Percentiles rank a stretch among this genome's conserved stretches.
These are phyloP conservation scores for Trematomus loennbergii DNA, from an alignment of 2,113 vertebrate genomes.

Conservation along the genomic window DNA sequence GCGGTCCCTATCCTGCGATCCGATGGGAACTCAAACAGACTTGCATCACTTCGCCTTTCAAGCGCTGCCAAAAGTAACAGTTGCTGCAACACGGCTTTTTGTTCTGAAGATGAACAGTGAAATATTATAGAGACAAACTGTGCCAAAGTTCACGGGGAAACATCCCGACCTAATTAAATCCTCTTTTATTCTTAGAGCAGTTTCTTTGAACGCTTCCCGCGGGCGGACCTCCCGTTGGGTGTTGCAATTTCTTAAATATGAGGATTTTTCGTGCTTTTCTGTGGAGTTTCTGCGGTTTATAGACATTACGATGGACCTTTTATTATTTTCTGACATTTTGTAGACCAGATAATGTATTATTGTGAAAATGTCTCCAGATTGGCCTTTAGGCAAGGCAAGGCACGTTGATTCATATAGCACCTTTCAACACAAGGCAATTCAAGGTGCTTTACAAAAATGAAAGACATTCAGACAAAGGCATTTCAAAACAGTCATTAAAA, in stretches of 20 bases:
- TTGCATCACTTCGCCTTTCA: conserved; percentile 41
- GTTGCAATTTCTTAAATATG: background rate
- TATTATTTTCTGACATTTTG: too few relatives aligned
- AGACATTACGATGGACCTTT: too few relatives aligned
- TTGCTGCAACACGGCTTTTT: conserved; percentile 11
- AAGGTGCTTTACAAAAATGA: too few relatives aligned
- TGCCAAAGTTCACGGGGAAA: conserved; percentile 56
- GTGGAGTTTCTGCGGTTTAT: too few relatives aligned
- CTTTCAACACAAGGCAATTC: too few relatives aligned
- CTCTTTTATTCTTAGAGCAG: conserved; percentile 34
- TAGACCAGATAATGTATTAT: too few relatives aligned
- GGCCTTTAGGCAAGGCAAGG: too few relatives aligned
- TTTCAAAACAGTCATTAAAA: too few relatives aligned
- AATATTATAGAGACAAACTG: conserved; percentile 20
- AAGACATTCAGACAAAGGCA: too few relatives aligned
- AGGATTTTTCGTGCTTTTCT: too few relatives aligned
- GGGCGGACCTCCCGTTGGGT: conserved; percentile 35
- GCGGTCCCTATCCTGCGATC: background rate
- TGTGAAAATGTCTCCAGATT: too few relatives aligned
- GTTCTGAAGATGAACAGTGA: conserved; percentile 31
- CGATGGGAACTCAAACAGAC: conserved; percentile 45
- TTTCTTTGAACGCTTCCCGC: conserved; percentile 50
- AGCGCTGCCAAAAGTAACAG: conserved; percentile 58
- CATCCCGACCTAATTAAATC: conserved; percentile 44
- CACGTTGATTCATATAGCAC: too few relatives aligned